Conservation (phyloP, 2,888 invertebrate species). For the Pollenia griseotomentosa region DNA sequence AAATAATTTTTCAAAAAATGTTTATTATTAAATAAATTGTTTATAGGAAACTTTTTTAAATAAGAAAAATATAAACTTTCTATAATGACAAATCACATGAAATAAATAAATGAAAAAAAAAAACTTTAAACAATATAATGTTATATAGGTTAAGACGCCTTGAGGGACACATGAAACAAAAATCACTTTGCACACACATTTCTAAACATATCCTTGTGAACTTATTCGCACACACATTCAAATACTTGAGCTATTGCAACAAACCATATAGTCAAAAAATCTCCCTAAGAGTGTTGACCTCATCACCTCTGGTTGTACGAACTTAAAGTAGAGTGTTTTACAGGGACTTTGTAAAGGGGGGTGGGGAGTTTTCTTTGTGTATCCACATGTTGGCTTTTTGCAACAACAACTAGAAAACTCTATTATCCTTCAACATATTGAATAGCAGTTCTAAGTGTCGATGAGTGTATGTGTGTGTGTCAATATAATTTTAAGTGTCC, state of each 20-base stretch:
- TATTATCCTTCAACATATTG: slow-evolving; percentile 47
- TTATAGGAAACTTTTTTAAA: background rate
- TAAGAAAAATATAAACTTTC: background rate
- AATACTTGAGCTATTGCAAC: background rate
- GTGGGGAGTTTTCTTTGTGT: background rate
- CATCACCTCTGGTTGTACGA: slow-evolving; percentile 32
- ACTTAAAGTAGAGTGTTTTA: slow-evolving; percentile 9
- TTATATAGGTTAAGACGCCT: slow-evolving; percentile 53
- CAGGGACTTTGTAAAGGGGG: background rate
- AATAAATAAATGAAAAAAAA: background rate
- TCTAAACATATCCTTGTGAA: background rate
- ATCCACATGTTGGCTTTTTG: background rate
- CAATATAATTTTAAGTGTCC: slow-evolving; percentile 56
- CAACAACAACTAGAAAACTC: background rate
- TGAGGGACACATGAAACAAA: slow-evolving; percentile 37
- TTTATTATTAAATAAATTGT: background rate
- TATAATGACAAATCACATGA: slow-evolving; percentile 15
- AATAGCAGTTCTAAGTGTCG: background rate
- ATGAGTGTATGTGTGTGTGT: background rate
- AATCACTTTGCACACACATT: background rate
- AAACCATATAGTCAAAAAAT: background rate
- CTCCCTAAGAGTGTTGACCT: slow-evolving; percentile 60
- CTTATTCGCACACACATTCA: background rate
- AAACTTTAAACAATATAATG: slow-evolving; percentile 44
- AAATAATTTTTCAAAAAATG: too few relatives aligned